Base-by-base conservation (phyloP, 2,888 invertebrate genomes). In the Watsonalla binaria region DNA sequence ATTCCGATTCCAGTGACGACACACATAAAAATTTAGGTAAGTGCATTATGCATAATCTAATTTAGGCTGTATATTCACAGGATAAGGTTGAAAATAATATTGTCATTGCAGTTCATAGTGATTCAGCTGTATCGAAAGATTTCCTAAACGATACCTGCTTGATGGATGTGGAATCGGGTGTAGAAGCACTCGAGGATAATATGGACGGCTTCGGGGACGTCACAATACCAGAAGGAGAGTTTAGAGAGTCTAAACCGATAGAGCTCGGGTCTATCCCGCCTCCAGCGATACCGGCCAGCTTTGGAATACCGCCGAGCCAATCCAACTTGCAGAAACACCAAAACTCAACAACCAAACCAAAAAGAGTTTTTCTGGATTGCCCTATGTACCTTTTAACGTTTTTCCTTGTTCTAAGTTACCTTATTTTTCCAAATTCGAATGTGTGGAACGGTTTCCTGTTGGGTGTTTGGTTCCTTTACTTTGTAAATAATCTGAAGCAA, bases 161-260 rank as follows among this genome's bases (percentile, higher is more conserved):
- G 50, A 57, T 86, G 68, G 92, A 91, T 56, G 90, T 92, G 0
- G 92, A 92, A 70, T 91, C 92, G 0, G 92, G 92, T 6, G 74
- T 92, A 13, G 92, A 92, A 65, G 92, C 91, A 0, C 63, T 90
- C 14, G 92, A 92, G 72, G 92, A 92, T 46, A 81, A 72, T 8
- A 72, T 88, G 52, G 89, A 90, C 45, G 82, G 74, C 0, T 83
- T 82, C 45, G 80, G 78, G 2, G 82, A 79, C 49, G 70, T 78
- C n/a, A 74, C 69, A 14, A 72, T 74, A 24, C n/a, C 65, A 42
- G 42, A 42, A 11, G 42, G 42, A 37, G 37, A 37, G 42, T 42
- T 8, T 42, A 42, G 42, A 42, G 42, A 42, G 11, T 9, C 42
- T 42, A 42, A 42, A 5, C 42, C 73, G 5, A 35, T 56, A 11